Percentiles rank a stretch among this genome's conserved stretches.
Conservation (phyloP, 2,888 invertebrate genomes). For the Drosophila maculinotata region DNA sequence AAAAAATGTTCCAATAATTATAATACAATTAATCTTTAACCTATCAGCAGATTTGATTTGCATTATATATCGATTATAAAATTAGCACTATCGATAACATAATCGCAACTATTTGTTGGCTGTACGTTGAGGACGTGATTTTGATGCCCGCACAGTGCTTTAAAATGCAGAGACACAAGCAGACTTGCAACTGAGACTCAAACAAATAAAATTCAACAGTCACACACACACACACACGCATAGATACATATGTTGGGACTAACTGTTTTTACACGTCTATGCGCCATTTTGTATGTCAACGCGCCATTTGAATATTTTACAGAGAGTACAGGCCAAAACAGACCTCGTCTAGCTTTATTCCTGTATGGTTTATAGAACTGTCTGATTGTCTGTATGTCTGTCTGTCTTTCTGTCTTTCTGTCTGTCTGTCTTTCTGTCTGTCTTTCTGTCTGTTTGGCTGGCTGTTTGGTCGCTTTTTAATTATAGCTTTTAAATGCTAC, state of each 20-base stretch:
- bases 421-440: constrained; percentile 13
- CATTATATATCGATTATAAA: background rate
- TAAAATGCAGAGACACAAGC: constrained; percentile 57
- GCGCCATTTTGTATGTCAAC: constrained; percentile 74
- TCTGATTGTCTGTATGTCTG: constrained; percentile 19
- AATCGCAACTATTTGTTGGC: constrained; percentile 59
- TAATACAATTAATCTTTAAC: background rate
- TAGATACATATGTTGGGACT: constrained; percentile 29
- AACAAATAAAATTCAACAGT: constrained; percentile 60
- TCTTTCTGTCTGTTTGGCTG: constrained; percentile 40
- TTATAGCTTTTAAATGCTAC: constrained; percentile 79
- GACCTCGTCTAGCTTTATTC: constrained; percentile 55
- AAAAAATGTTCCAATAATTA: too few relatives aligned
- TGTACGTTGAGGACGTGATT: constrained; percentile 40
- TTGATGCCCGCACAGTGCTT: constrained; percentile 48
- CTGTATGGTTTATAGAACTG: constrained; percentile 30
- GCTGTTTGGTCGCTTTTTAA: constrained; percentile 72
- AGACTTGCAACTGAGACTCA: constrained; percentile 43
- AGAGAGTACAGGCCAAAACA: constrained; percentile 49
- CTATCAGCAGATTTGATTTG: background rate
- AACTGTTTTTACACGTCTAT: constrained; percentile 73
- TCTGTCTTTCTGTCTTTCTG: constrained; percentile 8
- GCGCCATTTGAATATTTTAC: constrained; percentile 76
- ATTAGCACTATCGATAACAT: constrained; percentile 23
- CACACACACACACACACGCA: constrained; percentile 29